These are phyloP conservation scores for Itoplectis maculator DNA, from an alignment of 2,888 invertebrate species.

Conservation along the genomic window DNA sequence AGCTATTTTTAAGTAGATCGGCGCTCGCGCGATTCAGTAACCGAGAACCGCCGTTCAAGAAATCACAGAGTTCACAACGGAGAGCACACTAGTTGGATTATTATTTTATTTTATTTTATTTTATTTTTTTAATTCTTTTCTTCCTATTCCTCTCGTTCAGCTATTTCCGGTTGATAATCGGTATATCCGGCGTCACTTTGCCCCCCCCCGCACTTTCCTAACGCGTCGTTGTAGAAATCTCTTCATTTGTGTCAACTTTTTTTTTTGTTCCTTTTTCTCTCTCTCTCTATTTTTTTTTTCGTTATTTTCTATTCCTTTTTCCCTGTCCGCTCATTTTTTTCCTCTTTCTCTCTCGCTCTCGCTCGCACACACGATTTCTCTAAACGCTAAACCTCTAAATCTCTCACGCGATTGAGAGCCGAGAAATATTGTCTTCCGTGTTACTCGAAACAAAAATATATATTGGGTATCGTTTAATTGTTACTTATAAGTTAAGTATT, in stretches of 20 bases:
- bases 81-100: conserved; percentile 19
- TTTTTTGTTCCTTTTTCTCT: conserved; percentile 33
- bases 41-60: conserved; percentile 39
- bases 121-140: conserved; percentile 24
- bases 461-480: conserved; percentile 66
- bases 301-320: background rate
- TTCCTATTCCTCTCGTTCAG: conserved; percentile 45
- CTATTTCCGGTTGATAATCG: conserved; percentile 27
- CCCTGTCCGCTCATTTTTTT: conserved; percentile 13
- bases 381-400: conserved; percentile 53
- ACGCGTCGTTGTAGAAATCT: conserved; percentile 13
- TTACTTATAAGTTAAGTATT: conserved; percentile 70
- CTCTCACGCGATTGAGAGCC: conserved; percentile 74
- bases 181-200: conserved; percentile 22
- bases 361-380: conserved; percentile 26
- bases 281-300: conserved; percentile 15
- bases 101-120: conserved; percentile 32
- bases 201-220: conserved; percentile 1
- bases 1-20: conserved; percentile 65
- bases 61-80: conserved; percentile 63
- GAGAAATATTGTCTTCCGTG: conserved; percentile 83
- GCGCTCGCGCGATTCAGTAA: conserved; percentile 46
- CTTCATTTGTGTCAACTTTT: conserved; percentile 41
- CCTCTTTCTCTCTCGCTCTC: conserved; percentile 27
- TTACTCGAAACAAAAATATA: conserved; percentile 78